Base-by-base conservation (phyloP, 1,140 invertebrate genomes). In the Orchesella cincta region DNA sequence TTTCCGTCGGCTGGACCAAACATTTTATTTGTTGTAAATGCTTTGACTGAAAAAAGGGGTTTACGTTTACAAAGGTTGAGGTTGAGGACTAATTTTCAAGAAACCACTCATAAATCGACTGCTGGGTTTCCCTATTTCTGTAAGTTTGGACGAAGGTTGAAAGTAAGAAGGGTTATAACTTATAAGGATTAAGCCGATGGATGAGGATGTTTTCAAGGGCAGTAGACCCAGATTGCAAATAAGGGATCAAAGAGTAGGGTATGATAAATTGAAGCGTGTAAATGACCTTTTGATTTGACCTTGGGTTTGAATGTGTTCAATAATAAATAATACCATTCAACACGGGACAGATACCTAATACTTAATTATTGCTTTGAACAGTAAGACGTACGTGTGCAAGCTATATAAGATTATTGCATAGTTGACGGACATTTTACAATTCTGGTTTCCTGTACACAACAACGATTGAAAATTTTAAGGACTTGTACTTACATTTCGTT, bases 401-500 rank as follows among this genome's bases (percentile, higher is more conserved):
- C 8, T 20, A 20, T 46, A 8, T 46, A 12, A 12, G 20, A 46
- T 46, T 20, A n/a, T 46, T 46, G 8, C 39, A 46, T 20, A 8
- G 8, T 46, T 46, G 39, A 12, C 20, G 8, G 20, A 8, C 20
- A 12, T 8, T 8, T 46, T 12, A 12, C 20, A 20, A 46, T 46
- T 46, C 39, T 46, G 39, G 20, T 46, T 46, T 46, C 39, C 8
- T 46, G 8, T 20, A 46, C 39, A 20, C 39, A 46, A 12, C 39
- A 46, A 12, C 39, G 39, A 20, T 46, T 20, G 8, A 46, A 46
- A 12, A 46, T 46, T 46, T 8, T 46, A 46, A 8, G 39, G 8
- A 46, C 20, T 31, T 14, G 23, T 5, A 52, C 39, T 74, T 57
- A 74, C 73, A 74, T 33, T 31, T 74, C 52, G 2, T 74, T 52